Percentiles rank a stretch among this genome's conserved stretches.
phyloP scores from a whole-genome alignment of 2,888 invertebrate genomes.

The Hoplodrina ambigua region DNA sequence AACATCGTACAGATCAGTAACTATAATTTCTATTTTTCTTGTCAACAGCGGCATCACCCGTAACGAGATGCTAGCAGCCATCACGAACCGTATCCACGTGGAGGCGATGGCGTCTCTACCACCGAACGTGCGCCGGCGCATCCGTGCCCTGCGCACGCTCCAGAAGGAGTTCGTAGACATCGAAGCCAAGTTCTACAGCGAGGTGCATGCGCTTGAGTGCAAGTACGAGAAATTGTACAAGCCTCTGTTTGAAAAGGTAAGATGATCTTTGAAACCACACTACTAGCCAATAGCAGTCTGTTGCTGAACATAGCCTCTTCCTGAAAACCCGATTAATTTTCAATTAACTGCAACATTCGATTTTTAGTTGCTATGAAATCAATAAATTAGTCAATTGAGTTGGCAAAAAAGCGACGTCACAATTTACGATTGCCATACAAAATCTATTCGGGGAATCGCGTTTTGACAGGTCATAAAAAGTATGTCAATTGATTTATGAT shows the following conservation, averaged over 20 bases:
- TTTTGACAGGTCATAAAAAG: no score
- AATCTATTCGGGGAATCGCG: no score
- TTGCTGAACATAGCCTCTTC: no score
- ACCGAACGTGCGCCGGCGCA: constrained; percentile 94
- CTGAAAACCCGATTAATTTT: no score
- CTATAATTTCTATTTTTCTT: not conserved
- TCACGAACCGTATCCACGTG: constrained; percentile 90
- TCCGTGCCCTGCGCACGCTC: constrained; percentile 96
- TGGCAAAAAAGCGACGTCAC: no score
- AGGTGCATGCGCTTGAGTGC: constrained; percentile 98
- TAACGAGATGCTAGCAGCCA: constrained; percentile 91
- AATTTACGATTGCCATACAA: no score
- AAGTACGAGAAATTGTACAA: constrained; percentile 95
- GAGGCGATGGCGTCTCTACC: constrained; percentile 92
- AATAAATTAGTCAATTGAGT: no score
- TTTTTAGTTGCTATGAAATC: no score
- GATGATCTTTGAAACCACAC: not conserved
- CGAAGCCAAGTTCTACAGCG: constrained; percentile 98
- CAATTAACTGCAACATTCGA: no score
- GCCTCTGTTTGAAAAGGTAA: constrained; percentile 94
- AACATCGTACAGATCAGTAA: not conserved
- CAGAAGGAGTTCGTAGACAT: constrained; percentile 96
- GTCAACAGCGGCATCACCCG: constrained; percentile 82
- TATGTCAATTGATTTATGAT: no score
- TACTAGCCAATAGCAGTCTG: not conserved